Conservation (phyloP, 2,113 vertebrate genomes). For the Melospiza melodia region DNA sequence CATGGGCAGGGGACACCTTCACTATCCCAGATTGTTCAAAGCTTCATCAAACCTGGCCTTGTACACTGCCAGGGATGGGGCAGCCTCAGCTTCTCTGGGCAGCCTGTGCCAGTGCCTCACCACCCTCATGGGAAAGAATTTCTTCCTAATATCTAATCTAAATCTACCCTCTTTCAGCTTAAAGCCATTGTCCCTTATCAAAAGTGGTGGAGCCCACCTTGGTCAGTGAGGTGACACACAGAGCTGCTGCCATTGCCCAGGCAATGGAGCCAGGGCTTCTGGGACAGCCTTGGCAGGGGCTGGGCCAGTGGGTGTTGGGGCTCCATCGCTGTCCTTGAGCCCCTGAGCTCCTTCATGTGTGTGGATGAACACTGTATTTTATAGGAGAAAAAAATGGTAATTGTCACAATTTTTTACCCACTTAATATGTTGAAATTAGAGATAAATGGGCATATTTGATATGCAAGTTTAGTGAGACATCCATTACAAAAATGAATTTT, state of each 20-base stretch:
- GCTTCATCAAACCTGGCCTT: background rate
- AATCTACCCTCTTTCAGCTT: background rate
- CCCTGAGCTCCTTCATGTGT: background rate
- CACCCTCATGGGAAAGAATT: background rate
- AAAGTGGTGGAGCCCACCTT: fast-evolving
- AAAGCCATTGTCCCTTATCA: background rate
- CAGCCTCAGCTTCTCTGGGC: background rate
- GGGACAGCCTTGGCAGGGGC: background rate
- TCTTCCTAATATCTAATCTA: background rate
- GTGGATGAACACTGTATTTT: background rate
- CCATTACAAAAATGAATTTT: background rate
- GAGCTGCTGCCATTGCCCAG: background rate
- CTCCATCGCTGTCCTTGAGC: fast-evolving
- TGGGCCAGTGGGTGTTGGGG: fast-evolving
- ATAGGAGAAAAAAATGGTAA: background rate
- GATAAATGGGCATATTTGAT: background rate
- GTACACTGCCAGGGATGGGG: background rate
- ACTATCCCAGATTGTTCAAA: background rate
- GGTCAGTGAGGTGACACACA: background rate
- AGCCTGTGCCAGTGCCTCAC: background rate
- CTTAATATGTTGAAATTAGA: background rate
- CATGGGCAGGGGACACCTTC: background rate
- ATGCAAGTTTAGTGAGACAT: background rate
- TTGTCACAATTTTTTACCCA: background rate
- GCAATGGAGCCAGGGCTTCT: background rate